Base-by-base conservation (phyloP, 2,113 vertebrate species). In the Eurystomus gularis region DNA sequence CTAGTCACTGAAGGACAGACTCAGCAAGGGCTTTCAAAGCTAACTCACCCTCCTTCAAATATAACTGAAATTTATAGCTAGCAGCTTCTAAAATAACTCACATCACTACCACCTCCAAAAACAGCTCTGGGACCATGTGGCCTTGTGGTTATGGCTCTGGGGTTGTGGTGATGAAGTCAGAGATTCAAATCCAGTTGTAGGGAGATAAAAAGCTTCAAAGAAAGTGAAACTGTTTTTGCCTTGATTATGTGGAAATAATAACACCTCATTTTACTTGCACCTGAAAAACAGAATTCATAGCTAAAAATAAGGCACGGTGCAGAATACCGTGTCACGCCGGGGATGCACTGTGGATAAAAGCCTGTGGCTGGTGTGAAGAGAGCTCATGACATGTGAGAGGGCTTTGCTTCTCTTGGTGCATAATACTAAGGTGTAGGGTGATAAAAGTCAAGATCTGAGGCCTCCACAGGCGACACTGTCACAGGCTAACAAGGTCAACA, bases 151-250 rank as follows among this genome's bases (percentile, higher is more conserved):
- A 96, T 92, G 96, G 92, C 96, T 96, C 93, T 95, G 92, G 83
- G 96, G 93, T 97, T 96, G 93, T 93, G 95, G 94, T 96, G 96
- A 73, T 94, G 81, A 96, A 97, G 95, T 95, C 93, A 97, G 94
- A 97, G 96, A 97, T 96, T 96, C 97, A 93, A 90, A 95, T 96
- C 92, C 92, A 88, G 77, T 87, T 28, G 62, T 46, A 91, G 60
- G 95, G 96, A 94, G 95, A 96, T 91, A 96, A 91, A 93, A 95
- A 93, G 96, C 94, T 97, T 97, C 97, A 96, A 96, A 97, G 96
- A 96, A 97, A 94, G 88, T 83, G 86, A 93, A 96, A 96, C n/a
- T 57, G 58, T 4, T 92, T 94, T 79, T 73, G 86, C 61, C 91
- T 86, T 79, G 96, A 80, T 85, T 96, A 82, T 49, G 95, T 95